phyloP scores from a whole-genome alignment of 1,140 invertebrate genomes.

The Hycleus cichorii region DNA sequence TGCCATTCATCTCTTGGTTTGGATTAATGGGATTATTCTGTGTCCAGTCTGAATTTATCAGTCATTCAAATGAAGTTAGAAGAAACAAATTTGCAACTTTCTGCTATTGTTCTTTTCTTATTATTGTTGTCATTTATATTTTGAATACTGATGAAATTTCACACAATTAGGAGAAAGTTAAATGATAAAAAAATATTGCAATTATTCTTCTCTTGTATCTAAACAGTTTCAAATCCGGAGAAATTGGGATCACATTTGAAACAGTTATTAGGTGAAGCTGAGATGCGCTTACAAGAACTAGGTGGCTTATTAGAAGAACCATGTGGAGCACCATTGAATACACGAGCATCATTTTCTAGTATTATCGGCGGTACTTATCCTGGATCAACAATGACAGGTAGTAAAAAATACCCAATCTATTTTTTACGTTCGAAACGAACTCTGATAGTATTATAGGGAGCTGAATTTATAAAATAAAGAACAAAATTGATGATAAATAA shows the following conservation, averaged over 20 bases:
- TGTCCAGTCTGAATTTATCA: too few relatives aligned
- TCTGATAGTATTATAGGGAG: too few relatives aligned
- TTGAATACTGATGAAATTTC: too few relatives aligned
- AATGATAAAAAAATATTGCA: neutral
- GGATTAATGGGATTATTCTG: too few relatives aligned
- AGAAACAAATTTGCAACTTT: too few relatives aligned
- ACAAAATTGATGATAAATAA: too few relatives aligned
- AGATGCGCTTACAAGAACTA: conserved; percentile 65
- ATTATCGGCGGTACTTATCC: conserved; percentile 39
- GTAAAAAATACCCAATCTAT: neutral
- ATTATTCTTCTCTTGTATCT: neutral
- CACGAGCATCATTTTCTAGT: conserved; percentile 46
- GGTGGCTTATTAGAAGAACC: conserved; percentile 50
- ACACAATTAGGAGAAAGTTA: too few relatives aligned
- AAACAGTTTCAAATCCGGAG: conserved; percentile 59
- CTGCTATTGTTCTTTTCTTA: too few relatives aligned
- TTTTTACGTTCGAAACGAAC: neutral
- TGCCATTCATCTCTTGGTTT: too few relatives aligned
- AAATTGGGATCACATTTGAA: conserved; percentile 65
- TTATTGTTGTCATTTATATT: too few relatives aligned
- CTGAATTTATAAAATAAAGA: too few relatives aligned
- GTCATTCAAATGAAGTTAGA: too few relatives aligned
- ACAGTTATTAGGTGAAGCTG: conserved; percentile 70
- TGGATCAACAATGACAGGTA: conserved; percentile 38
- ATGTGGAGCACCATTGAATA: conserved; percentile 34